Conservation (phyloP, 1,140 invertebrate genomes). For the Sinonovacula constricta region DNA sequence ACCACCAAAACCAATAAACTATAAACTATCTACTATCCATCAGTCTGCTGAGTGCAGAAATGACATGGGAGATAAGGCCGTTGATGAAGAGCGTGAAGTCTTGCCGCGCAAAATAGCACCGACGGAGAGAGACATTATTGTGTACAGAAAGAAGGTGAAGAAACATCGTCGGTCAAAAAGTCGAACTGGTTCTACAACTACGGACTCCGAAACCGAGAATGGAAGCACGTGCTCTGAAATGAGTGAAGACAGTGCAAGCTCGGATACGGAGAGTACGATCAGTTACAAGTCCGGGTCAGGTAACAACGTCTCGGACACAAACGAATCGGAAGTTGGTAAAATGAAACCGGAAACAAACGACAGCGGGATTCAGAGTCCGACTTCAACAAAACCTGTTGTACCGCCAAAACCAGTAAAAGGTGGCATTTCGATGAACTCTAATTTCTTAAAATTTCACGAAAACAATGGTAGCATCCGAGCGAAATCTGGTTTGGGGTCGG, state of each 20-base stretch:
- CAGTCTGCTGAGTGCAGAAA: neutral
- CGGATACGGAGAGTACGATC: constrained; percentile 40
- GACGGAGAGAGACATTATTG: constrained; percentile 20
- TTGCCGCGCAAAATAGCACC: constrained; percentile 1
- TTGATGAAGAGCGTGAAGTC: neutral
- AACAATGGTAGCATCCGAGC: constrained; percentile 20
- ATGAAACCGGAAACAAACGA: neutral
- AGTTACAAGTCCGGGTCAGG: constrained; percentile 31
- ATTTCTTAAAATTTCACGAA: constrained; percentile 42
- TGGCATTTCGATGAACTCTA: constrained; percentile 31
- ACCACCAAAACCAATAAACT: neutral
- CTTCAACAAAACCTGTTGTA: neutral
- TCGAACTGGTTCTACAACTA: neutral
- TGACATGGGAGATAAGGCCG: neutral
- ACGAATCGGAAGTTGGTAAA: neutral
- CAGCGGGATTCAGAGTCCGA: constrained; percentile 17
- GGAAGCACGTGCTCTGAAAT: neutral
- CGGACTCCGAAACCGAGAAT: constrained; percentile 11
- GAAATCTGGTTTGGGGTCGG: neutral
- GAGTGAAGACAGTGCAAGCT: neutral
- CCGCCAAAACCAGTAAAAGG: constrained; percentile 33
- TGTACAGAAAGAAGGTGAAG: constrained; percentile 35
- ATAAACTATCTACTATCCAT: neutral
- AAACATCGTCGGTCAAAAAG: neutral
- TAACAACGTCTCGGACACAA: neutral